Evolutionary conservation across 2,797 vertebrate species (phyloP).

Genomic region (Pangasius sanitwongsei): DNA sequence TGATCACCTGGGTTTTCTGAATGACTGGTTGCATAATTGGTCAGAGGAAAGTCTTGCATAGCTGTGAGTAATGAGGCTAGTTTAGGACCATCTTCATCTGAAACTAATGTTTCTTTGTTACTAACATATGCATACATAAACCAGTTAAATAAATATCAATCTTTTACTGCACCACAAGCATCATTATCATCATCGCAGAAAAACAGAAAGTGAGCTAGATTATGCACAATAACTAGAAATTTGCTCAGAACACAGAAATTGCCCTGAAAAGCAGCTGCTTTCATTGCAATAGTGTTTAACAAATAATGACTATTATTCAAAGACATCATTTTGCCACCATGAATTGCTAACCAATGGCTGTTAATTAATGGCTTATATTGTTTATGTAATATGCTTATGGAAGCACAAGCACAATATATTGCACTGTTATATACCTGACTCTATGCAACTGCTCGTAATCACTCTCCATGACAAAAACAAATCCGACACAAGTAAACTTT

Average conservation of each 20-base stretch:
- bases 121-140: too few species aligned
- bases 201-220: not conserved
- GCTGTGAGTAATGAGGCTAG: not conserved
- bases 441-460: not conserved
- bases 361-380: not conserved
- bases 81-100: not conserved
- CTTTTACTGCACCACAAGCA: not conserved
- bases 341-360: not conserved
- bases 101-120: not conserved
- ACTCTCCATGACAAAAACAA: not conserved
- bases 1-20: not conserved
- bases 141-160: not conserved
- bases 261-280: not conserved
- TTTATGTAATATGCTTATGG: not conserved
- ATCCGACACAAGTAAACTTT: not conserved
- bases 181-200: not conserved
- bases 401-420: not conserved
- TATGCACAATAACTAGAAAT: not conserved
- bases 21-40: not conserved
- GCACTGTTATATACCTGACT: not conserved
- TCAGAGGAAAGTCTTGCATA: not conserved
- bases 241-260: not conserved
- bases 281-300: not conserved
- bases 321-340: not conserved
- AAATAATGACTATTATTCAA: not conserved